These are phyloP conservation scores for Platysternon megacephalum DNA, from an alignment of 2,113 vertebrate species.

Conservation along the genomic window DNA sequence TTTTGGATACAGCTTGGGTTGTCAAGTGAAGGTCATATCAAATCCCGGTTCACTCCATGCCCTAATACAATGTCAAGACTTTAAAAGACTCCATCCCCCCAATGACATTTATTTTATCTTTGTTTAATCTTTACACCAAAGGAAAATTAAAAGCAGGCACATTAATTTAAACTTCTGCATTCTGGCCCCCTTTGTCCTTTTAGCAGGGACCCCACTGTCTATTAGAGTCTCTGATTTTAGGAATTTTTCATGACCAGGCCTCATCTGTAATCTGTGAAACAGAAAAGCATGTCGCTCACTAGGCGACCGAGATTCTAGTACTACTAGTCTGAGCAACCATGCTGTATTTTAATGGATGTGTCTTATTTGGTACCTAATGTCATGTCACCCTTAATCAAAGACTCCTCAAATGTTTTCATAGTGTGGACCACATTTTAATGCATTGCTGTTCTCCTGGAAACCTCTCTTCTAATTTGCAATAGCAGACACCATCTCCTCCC, in stretches of 20 bases:
- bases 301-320: conserved; percentile 36
- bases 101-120: not conserved
- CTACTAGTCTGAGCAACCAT: conserved; percentile 46
- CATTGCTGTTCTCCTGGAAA: not conserved
- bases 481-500: not conserved
- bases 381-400: conserved; percentile 57
- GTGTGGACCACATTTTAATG: conserved; percentile 8
- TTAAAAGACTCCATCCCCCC: not conserved
- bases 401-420: conserved; percentile 45
- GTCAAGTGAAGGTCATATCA: not conserved
- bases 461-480: not conserved
- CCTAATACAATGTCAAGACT: not conserved
- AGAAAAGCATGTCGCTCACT: conserved; percentile 28
- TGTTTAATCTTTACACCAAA: conserved; percentile 24
- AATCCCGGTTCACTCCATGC: not conserved
- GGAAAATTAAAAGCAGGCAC: conserved; percentile 36
- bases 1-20: not conserved
- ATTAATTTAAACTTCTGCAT: conserved; percentile 64
- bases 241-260: not conserved
- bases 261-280: accelerated
- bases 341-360: conserved; percentile 42
- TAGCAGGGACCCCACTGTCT: conserved; percentile 64
- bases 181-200: conserved; percentile 46
- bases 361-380: not conserved
- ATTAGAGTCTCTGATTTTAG: conserved; percentile 27